Percentiles rank a stretch among this genome's conserved stretches.
Conservation (phyloP, 2,888 invertebrate species). For the Oxycera nigricornis region DNA sequence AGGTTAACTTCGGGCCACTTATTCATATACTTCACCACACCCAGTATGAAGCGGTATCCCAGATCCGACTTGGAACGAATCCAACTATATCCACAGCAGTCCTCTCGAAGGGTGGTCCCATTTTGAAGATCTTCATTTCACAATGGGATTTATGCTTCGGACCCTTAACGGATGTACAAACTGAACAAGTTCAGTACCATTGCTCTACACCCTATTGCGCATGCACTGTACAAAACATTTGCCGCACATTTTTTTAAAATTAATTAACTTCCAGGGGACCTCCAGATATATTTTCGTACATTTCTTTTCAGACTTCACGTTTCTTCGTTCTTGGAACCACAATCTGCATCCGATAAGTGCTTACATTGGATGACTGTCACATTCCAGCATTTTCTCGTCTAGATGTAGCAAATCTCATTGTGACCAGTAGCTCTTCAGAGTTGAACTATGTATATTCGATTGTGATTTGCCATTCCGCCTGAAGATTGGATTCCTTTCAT, state of each 20-base stretch:
- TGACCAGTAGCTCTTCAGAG: not conserved
- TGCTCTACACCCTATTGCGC: not conserved
- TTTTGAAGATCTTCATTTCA: not conserved
- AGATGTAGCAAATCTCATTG: not conserved
- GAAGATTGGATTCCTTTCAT: not conserved
- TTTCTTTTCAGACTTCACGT: not conserved
- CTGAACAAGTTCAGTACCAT: not conserved
- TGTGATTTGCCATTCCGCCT: not conserved
- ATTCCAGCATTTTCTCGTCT: not conserved
- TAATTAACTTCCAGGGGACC: not conserved
- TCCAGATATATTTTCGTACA: not conserved
- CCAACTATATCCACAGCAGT: not conserved
- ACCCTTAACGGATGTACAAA: not conserved
- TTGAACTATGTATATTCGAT: not conserved
- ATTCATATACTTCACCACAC: no score
- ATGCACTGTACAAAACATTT: not conserved
- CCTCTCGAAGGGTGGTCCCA: not conserved
- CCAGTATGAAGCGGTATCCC: no score
- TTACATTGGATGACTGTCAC: not conserved
- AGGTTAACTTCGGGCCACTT: no score
- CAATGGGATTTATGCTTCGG: not conserved
- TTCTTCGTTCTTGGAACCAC: not conserved
- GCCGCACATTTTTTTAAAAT: not conserved
- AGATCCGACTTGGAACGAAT: no score
- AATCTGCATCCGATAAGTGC: not conserved